Percentiles rank a stretch among this genome's conserved stretches.
Evolutionary conservation across 2,113 vertebrate species (phyloP).

Genomic region (Sciurus niger): DNA sequence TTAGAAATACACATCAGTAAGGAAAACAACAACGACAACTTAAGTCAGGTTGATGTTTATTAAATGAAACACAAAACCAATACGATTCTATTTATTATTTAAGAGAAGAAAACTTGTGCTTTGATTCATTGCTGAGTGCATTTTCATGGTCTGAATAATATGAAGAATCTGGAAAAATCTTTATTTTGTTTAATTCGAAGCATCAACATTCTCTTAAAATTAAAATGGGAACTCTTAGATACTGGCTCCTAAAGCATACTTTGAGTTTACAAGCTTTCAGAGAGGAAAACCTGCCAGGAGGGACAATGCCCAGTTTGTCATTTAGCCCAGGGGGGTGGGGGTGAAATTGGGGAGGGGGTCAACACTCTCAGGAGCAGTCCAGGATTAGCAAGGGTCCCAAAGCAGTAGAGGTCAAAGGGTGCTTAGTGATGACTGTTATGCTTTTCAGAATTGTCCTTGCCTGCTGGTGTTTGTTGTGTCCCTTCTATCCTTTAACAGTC

Average conservation of each 20-base stretch:
- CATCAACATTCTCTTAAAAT: neutral
- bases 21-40: neutral
- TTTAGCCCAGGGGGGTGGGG: neutral
- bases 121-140: neutral
- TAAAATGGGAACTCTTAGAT: neutral
- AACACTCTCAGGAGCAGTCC: fast-evolving
- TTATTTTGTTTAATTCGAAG: slow-evolving; percentile 24
- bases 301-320: fast-evolving
- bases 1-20: slow-evolving; percentile 2
- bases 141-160: slow-evolving; percentile 11
- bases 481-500: neutral
- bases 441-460: neutral
- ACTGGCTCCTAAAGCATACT: neutral
- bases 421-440: neutral
- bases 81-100: slow-evolving; percentile 19
- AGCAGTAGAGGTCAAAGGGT: neutral
- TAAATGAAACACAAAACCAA: slow-evolving; percentile 50
- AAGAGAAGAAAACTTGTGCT: slow-evolving; percentile 16
- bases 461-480: neutral
- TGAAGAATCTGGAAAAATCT: neutral
- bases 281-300: neutral
- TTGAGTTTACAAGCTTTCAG: neutral
- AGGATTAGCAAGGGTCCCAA: neutral
- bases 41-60: slow-evolving; percentile 20
- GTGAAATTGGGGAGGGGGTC: neutral